These are phyloP conservation scores for Rhyzopertha dominica DNA, from an alignment of 1,140 invertebrate genomes.

Conservation along the genomic window DNA sequence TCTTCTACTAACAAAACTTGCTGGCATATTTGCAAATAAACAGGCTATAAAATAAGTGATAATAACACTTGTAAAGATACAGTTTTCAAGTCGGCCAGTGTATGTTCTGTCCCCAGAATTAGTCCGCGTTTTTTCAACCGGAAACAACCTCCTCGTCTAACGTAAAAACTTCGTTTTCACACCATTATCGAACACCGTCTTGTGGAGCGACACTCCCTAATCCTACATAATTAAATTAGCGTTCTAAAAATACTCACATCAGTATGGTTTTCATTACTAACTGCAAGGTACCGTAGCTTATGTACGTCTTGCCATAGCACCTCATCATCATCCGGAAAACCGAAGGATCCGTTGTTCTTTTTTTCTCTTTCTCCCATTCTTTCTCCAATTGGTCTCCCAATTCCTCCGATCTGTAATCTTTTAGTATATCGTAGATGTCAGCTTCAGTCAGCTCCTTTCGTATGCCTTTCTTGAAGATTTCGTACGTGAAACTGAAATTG, in stretches of 20 bases:
- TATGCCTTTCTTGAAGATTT: slow-evolving; percentile 27
- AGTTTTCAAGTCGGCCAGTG: too few species aligned
- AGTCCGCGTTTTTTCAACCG: too few species aligned
- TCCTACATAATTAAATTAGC: not conserved
- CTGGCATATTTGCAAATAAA: too few species aligned
- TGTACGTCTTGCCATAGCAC: slow-evolving; percentile 50
- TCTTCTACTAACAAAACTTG: too few species aligned
- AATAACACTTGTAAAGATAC: too few species aligned
- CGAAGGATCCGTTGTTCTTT: slow-evolving; percentile 47
- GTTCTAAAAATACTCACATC: slow-evolving; percentile 46
- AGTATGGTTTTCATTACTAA: slow-evolving; percentile 51
- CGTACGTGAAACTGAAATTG: slow-evolving; percentile 29
- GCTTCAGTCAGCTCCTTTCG: slow-evolving; percentile 40
- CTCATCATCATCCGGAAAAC: slow-evolving; percentile 50
- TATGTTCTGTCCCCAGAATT: too few species aligned
- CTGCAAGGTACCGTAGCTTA: slow-evolving; percentile 50
- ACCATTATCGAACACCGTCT: too few species aligned
- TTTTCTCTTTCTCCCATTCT: slow-evolving; percentile 29
- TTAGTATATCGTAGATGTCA: slow-evolving; percentile 39
- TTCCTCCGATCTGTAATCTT: slow-evolving; percentile 23
- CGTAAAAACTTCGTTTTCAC: too few species aligned
- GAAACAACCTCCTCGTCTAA: too few species aligned
- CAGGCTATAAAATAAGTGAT: too few species aligned
- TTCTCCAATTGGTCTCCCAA: slow-evolving; percentile 32
- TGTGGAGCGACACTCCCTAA: not conserved